Conservation (phyloP, 2,797 vertebrate species). For the Darevskia nairensis region DNA sequence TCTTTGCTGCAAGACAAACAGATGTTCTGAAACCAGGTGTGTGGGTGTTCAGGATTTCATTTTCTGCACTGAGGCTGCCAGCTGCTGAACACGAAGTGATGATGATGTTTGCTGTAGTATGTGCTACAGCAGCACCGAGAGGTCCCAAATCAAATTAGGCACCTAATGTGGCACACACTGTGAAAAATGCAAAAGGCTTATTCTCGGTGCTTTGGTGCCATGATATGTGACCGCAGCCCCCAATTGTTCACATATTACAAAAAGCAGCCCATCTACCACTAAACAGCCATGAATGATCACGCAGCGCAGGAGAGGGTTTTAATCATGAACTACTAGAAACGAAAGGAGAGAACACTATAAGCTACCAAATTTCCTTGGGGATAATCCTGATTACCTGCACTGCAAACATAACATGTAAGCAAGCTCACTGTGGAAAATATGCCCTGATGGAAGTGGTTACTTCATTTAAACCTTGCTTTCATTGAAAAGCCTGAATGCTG, state of each 20-base stretch:
- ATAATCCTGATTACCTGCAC: conserved; percentile 31
- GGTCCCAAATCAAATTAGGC: conserved; percentile 33
- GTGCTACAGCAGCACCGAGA: neutral
- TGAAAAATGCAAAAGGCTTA: conserved; percentile 25
- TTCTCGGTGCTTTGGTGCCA: neutral
- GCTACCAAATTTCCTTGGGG: conserved; percentile 19
- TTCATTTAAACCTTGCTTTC: neutral
- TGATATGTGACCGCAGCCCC: neutral
- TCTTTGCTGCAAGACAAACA: conserved; percentile 21
- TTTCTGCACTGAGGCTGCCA: conserved; percentile 8
- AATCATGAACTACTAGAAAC: conserved; percentile 12
- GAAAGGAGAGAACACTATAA: neutral
- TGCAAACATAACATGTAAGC: conserved; percentile 5
- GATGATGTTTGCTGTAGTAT: conserved; percentile 19
- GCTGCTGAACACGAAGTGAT: conserved; percentile 18
- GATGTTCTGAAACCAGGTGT: conserved; percentile 5
- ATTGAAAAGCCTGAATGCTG: neutral
- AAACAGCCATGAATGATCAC: conserved; percentile 20
- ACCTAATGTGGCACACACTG: neutral
- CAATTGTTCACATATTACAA: conserved; percentile 19
- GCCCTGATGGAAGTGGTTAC: neutral
- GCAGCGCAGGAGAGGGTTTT: conserved; percentile 2
- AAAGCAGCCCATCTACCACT: conserved; percentile 21
- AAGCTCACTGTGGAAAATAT: neutral
- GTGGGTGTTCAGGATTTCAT: conserved; percentile 6